Evolutionary conservation across 92 coral and sea anemone species (phyloP), one percentile per base, ranked within the genome.

Genomic region (Palythoa heliodiscus): DNA sequence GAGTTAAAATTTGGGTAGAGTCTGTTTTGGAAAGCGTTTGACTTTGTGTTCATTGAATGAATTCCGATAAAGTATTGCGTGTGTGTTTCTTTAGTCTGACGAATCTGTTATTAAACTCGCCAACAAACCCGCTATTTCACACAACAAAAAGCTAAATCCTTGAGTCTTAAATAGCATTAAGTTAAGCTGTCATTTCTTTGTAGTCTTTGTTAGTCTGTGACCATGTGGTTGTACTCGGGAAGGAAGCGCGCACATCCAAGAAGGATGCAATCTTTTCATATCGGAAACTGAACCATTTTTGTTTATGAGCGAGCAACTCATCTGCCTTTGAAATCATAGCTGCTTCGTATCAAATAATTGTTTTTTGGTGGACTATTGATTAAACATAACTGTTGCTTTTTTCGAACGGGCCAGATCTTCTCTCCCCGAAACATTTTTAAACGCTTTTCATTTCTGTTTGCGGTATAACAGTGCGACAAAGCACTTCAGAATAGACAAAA

Each of bases 1-100:
- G 16, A 47, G 15, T 48, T 22, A 11, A 19, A 66, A 68, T 19
- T 47, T 23, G 5, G 39, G 40, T 22, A 52, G n/a, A 14, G 38
- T 23, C 25, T 80, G 3, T 80, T 24, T 50, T 66, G 15, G 23
- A 63, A 22, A 63, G 11, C 23, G 0, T 22, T 13, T 48, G 39
- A 73, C 11, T 39, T 47, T 61, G 38, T 43, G 39, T 16, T 66
- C 20, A 68, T 7, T 14, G 57, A 61, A 63, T 37, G 16, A 43
- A 43, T 15, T 68, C 20, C 11, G n/a, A 22, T 43, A 53, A 64
- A 24, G 2, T 52, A 23, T 80, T 80, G 73, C 84, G 84, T 80
- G 84, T 66, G 37, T 25, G 66, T 70, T 66, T 17, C 57, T 47
- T 75, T 55, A 53, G 66, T 52, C 81, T 52, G 58, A 64, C 16